phyloP scores from a whole-genome alignment of 2,888 invertebrate species.

The Chydorus sphaericus region DNA sequence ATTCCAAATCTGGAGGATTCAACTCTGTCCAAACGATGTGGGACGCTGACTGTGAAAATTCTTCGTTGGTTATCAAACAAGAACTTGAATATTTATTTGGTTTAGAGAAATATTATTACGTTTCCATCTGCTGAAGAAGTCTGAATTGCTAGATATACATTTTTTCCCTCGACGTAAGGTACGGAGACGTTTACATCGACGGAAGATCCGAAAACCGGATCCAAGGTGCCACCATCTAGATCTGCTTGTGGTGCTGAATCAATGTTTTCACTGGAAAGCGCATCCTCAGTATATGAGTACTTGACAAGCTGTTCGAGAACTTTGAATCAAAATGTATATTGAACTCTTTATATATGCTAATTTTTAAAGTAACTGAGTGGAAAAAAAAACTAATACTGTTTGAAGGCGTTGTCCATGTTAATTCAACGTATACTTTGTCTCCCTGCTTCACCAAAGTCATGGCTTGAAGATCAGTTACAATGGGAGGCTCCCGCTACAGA shows the following conservation, averaged over 20 bases:
- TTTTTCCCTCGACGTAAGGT: neutral
- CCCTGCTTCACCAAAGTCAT: neutral
- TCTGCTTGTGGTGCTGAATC: neutral
- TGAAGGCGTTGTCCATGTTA: neutral
- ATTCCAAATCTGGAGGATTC: neutral
- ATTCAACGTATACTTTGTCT: neutral
- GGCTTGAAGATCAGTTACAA: neutral
- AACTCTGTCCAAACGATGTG: neutral
- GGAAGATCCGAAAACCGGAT: neutral
- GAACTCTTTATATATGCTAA: neutral
- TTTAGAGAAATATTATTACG: no score
- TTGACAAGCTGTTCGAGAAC: neutral
- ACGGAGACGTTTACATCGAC: neutral
- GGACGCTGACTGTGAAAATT: neutral
- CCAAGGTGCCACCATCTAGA: neutral
- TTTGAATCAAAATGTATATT: neutral
- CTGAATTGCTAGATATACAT: neutral
- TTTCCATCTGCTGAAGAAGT: neutral
- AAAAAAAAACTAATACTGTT: no score
- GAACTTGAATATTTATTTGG: no score
- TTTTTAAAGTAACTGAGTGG: no score
- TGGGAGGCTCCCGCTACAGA: neutral
- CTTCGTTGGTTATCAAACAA: no score
- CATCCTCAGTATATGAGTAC: neutral
- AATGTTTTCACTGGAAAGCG: neutral